These are phyloP conservation scores for Diploscapter pachys DNA, from an alignment of 1,140 invertebrate genomes.

Conservation along the genomic window DNA sequence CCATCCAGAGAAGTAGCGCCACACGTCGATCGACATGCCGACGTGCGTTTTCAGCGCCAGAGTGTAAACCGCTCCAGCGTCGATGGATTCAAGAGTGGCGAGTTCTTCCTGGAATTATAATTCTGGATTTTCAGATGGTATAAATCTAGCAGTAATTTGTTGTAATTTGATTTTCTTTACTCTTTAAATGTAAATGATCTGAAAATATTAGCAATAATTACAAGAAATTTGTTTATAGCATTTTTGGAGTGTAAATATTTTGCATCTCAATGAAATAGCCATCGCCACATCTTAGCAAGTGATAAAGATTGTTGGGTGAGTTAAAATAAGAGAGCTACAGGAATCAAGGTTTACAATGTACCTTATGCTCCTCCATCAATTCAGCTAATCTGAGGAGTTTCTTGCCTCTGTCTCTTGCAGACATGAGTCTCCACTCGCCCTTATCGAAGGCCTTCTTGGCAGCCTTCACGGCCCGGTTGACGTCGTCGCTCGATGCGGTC, in stretches of 20 bases:
- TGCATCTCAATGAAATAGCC: too few species aligned
- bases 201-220: too few species aligned
- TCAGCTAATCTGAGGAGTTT: slow-evolving; percentile 78
- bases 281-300: too few species aligned
- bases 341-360: too few species aligned
- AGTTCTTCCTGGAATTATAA: slow-evolving; percentile 70
- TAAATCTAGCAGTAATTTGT: too few species aligned
- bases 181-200: too few species aligned
- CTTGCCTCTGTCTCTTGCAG: slow-evolving; percentile 74
- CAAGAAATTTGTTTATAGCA: too few species aligned
- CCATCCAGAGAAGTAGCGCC: slow-evolving; percentile 77
- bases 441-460: slow-evolving; percentile 78
- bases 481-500: slow-evolving; percentile 74
- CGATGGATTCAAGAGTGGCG: slow-evolving; percentile 83
- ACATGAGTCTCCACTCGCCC: slow-evolving; percentile 83
- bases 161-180: too few species aligned
- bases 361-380: slow-evolving; percentile 82
- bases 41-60: slow-evolving; percentile 87
- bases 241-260: too few species aligned
- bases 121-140: too few species aligned
- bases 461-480: slow-evolving; percentile 78
- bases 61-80: slow-evolving; percentile 91
- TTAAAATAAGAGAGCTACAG: too few species aligned
- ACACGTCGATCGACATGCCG: slow-evolving; percentile 88
- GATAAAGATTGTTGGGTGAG: too few species aligned